phyloP scores from a whole-genome alignment of 92 coral and sea anemone genomes.

The Epizoanthus scotinus region DNA sequence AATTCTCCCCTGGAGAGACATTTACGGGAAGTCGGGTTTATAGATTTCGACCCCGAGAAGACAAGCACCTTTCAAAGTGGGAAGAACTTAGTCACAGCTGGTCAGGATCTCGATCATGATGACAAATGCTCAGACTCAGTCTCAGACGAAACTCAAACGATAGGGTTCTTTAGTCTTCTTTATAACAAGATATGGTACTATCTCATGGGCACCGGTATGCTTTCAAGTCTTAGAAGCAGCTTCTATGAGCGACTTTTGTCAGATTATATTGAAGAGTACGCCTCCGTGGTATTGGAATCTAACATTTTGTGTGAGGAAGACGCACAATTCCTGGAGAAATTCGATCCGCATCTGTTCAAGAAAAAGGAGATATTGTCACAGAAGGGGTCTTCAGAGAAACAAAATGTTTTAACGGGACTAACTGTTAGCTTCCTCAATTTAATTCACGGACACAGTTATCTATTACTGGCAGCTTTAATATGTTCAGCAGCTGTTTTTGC shows the following conservation, averaged over 20 bases:
- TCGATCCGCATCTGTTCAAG: slow-evolving; percentile 74
- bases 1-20: slow-evolving; percentile 92
- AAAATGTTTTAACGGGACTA: neutral
- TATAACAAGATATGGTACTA: slow-evolving; percentile 3
- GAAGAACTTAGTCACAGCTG: slow-evolving; percentile 15
- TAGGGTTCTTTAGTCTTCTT: neutral
- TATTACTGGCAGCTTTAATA: slow-evolving; percentile 3
- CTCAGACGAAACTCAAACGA: neutral
- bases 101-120: neutral
- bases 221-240: neutral
- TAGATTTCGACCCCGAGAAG: slow-evolving; percentile 74
- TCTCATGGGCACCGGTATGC: neutral
- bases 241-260: slow-evolving; percentile 30
- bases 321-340: slow-evolving; percentile 61
- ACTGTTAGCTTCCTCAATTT: neutral
- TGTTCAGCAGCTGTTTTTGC: slow-evolving; percentile 24
- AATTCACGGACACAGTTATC: neutral
- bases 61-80: neutral
- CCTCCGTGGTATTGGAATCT: slow-evolving; percentile 58
- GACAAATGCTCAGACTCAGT: too few species aligned
- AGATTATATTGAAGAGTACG: slow-evolving; percentile 51
- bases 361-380: slow-evolving; percentile 3
- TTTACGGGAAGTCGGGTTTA: slow-evolving; percentile 81
- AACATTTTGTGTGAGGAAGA: slow-evolving; percentile 76
- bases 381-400: neutral